Evolutionary conservation across 2,888 invertebrate genomes (phyloP), one percentile per base, ranked within the genome.

Genomic region (Phrixothrix hirtus): DNA sequence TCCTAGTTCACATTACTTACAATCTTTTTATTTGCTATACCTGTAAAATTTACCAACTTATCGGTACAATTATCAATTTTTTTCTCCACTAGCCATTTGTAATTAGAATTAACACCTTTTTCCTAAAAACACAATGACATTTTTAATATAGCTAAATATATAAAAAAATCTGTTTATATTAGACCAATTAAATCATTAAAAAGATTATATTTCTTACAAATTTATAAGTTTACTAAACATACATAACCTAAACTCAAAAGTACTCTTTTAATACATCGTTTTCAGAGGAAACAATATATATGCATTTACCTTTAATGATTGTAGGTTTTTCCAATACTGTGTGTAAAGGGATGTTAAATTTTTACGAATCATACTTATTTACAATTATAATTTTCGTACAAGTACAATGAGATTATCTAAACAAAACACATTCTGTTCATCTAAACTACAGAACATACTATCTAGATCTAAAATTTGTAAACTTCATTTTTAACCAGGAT

Each of bases 331-430:
- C 4, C 44, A 26, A 26, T 55, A 63, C 5, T 46, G n/a, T 51
- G 55, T 59, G 36, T 60, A 63, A 42, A 60, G 59, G 6, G 44
- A 25, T 6, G 49, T 42, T 36, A 61, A 44, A 55, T 47, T 58
- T 26, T 43, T 57, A 30, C 48, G 52, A 48, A 61, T 56, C 63
- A 63, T 63, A n/a, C n/a, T n/a, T n/a, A n/a, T 42, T 52, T 60
- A 37, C 15, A 3, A 21, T 12, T 13, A 11, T 12, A 6, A 32
- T 12, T 12, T 10, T 29, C 3, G 4, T 13, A 13, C 13, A n/a
- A n/a, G n/a, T n/a, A n/a, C n/a, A n/a, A n/a, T n/a, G n/a, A n/a
- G n/a, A n/a, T n/a, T n/a, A n/a, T n/a, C n/a, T n/a, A n/a, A n/a
- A n/a, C n/a, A n/a, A n/a, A n/a, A n/a, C n/a, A n/a, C n/a, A n/a